Base-by-base conservation (phyloP, 1,140 invertebrate genomes). In the Laodelphax striatellus region DNA sequence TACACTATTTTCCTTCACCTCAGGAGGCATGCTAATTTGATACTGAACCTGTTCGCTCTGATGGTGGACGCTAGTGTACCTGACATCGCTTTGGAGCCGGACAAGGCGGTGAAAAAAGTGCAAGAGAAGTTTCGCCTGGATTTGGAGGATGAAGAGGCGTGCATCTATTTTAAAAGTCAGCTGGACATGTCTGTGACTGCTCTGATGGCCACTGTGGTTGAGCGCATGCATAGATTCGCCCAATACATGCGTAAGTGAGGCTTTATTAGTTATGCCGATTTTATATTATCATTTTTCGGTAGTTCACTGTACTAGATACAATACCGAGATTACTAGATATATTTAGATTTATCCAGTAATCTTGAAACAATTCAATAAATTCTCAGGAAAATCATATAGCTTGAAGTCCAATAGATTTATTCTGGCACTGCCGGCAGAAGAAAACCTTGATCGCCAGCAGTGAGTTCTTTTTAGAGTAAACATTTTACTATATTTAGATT, bases 41-140 rank as follows among this genome's bases (percentile, higher is more conserved):
- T 54, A 16, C 28, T 54, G 21, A 54, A 54, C 19, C n/a, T 54
- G 5, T 54, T 54, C 24, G 2, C 19, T 21, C 24, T 54, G 6
- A 54, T 54, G 52, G 19, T 54, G 17, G 52, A 54, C n/a, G 52
- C 52, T 8, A 54, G 28, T 54, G 28, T 54, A 13, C 52, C 52
- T 31, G 52, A 54, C 22, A 54, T 54, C 19, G 19, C 19, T 6
- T 24, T 54, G 19, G 52, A 54, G n/a, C 52, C 52, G 28, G 19
- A 24, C n/a, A 22, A 31, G 14, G 52, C 52, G 3, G 52, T 54
- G n/a, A 31, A 54, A 24, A 54, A 54, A 28, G 22, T 54, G 21
- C 17, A 54, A 11, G 52, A 54, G 5, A 54, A 54, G 22, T 54
- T 54, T 21, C 28, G 52, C 52, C 24, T 54, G 16, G 22, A 54